Evolutionary conservation across 2,888 invertebrate genomes (phyloP).

Genomic region (Esperia sulphurella): DNA sequence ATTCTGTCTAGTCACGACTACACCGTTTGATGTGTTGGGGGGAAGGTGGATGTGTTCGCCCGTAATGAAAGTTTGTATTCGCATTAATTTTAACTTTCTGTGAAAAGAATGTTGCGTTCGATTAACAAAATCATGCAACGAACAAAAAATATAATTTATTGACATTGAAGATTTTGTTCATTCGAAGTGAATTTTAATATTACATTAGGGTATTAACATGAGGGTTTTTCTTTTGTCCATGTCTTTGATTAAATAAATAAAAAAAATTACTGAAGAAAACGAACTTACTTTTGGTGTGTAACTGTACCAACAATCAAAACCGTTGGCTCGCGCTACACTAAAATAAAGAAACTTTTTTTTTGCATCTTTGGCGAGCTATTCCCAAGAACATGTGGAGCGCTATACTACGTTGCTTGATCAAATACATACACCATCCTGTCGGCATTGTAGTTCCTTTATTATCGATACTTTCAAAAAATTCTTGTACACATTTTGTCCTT

Average conservation of each 20-base stretch:
- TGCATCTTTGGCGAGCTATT: slow-evolving; percentile 72
- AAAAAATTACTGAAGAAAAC: too few relatives aligned
- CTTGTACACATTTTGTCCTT: slow-evolving; percentile 45
- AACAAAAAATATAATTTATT: background rate
- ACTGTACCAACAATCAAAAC: slow-evolving; percentile 45
- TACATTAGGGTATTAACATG: too few relatives aligned
- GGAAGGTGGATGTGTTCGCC: background rate
- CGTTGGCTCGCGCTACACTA: slow-evolving; percentile 26
- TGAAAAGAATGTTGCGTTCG: too few relatives aligned
- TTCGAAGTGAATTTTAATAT: too few relatives aligned
- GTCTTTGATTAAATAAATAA: too few relatives aligned
- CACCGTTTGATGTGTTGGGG: slow-evolving; percentile 23
- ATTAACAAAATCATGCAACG: too few relatives aligned
- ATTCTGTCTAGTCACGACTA: slow-evolving; percentile 48
- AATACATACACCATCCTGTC: slow-evolving; percentile 76
- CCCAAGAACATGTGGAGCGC: slow-evolving; percentile 77
- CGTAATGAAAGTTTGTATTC: slow-evolving; percentile 6
- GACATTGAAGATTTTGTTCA: background rate
- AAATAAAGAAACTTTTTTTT: slow-evolving; percentile 65
- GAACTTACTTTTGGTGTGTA: too few relatives aligned
- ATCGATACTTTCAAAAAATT: slow-evolving; percentile 65
- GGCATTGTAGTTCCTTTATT: slow-evolving; percentile 67
- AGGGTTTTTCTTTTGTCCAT: too few relatives aligned
- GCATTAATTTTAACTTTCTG: too few relatives aligned
- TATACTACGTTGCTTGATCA: slow-evolving; percentile 68